phyloP scores from a whole-genome alignment of 2,113 vertebrate species.

The Ictidomys tridecemlineatus region DNA sequence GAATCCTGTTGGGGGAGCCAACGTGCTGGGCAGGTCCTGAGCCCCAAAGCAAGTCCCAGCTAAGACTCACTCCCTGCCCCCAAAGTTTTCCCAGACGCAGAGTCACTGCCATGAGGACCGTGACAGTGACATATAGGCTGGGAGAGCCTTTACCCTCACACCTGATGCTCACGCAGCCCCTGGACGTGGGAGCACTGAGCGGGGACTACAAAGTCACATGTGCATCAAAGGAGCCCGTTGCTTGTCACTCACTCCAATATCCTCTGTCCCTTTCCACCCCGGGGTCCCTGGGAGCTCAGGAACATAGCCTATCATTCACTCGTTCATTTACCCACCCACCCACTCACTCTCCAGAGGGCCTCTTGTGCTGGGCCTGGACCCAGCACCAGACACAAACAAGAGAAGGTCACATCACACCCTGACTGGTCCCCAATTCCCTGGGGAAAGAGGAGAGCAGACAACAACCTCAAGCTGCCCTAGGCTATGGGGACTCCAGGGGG shows the following conservation, averaged over 20 bases:
- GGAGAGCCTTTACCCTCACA: neutral
- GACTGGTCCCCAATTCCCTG: neutral
- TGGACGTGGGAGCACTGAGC: neutral
- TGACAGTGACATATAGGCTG: neutral
- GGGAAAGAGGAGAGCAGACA: no score
- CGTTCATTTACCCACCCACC: no score
- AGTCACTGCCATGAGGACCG: neutral
- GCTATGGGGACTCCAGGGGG: neutral
- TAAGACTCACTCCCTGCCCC: neutral
- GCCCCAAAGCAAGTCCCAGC: neutral
- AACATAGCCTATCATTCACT: neutral
- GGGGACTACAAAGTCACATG: neutral
- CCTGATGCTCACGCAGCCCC: neutral
- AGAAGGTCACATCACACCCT: accelerated
- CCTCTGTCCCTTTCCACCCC: no score
- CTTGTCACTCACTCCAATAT: accelerated
- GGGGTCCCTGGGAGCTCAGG: neutral
- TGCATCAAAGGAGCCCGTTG: neutral
- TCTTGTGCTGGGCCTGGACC: neutral
- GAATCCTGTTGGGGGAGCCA: neutral
- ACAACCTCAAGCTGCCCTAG: neutral
- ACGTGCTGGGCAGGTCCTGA: no score
- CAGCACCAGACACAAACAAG: neutral
- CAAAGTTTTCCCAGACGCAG: neutral
- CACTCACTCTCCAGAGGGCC: no score